A percentile compares a stretch with the other conserved stretches of the same genome.
Evolutionary conservation across 2,113 vertebrate species (phyloP).

Genomic region (Cromileptes altivelis): DNA sequence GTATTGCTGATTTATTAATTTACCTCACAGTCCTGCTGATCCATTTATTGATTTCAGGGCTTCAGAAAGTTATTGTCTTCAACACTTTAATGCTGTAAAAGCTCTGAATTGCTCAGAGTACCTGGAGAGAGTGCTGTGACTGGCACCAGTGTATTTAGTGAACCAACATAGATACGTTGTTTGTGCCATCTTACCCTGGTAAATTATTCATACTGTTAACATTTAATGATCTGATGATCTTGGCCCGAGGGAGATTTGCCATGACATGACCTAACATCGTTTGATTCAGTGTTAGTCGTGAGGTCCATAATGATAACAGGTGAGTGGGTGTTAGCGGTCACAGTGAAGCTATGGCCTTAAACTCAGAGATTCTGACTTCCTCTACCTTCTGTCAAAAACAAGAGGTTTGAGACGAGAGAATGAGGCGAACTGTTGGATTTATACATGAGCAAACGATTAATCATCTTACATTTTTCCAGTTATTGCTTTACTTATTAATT

Average conservation of each 20-base stretch:
- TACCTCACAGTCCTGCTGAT: slow-evolving; percentile 15
- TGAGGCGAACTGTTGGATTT: slow-evolving; percentile 1
- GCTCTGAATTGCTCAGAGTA: slow-evolving; percentile 3
- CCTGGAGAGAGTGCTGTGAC: background rate
- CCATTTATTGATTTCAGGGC: too few species aligned
- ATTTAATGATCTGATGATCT: background rate
- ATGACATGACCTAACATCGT: background rate
- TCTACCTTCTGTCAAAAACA: background rate
- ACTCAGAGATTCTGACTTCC: background rate
- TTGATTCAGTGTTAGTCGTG: background rate
- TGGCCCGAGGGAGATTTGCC: background rate
- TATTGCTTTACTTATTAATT: slow-evolving; percentile 39
- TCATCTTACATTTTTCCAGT: slow-evolving; percentile 12
- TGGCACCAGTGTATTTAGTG: background rate
- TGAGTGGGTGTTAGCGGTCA: background rate
- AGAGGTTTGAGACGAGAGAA: background rate
- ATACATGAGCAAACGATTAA: background rate
- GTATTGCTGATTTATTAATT: slow-evolving; percentile 30
- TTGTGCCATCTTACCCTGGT: background rate
- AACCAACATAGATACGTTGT: background rate
- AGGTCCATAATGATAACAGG: background rate
- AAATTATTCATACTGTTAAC: slow-evolving; percentile 17
- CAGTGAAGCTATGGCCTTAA: background rate
- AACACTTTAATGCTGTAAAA: background rate
- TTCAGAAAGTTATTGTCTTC: background rate